Conservation (phyloP, 2,797 vertebrate species). For the Lacerta bilineata region DNA sequence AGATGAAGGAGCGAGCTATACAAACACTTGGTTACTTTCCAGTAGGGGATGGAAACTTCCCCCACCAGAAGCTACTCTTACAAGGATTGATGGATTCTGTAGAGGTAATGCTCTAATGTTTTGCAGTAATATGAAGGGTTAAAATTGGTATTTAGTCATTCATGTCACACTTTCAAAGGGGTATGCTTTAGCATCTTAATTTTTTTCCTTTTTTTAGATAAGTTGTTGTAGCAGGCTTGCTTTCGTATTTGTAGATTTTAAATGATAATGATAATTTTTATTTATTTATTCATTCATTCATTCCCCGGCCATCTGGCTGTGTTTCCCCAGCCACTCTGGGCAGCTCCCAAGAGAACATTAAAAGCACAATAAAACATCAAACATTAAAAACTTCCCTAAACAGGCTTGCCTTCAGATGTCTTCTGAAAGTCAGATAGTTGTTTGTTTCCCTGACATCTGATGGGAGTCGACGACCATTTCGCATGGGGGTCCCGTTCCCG, state of each 20-base stretch:
- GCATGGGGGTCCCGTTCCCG: no score
- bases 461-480: no score
- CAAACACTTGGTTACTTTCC: conserved; percentile 96
- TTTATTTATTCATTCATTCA: no score
- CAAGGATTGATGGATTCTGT: conserved; percentile 99
- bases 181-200: neutral
- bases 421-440: no score
- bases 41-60: conserved; percentile 94
- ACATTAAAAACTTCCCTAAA: no score
- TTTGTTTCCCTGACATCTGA: no score
- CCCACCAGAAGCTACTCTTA: conserved; percentile 93
- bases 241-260: neutral
- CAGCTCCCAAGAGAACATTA: no score
- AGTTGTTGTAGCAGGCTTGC: neutral
- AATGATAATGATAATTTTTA: neutral
- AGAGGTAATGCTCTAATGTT: conserved; percentile 84
- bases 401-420: no score
- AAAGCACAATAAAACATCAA: no score
- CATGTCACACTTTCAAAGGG: neutral
- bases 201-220: conserved; percentile 25
- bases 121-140: neutral
- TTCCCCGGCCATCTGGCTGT: no score
- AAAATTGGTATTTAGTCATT: neutral
- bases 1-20: conserved; percentile 97
- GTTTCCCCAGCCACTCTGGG: no score